phyloP scores from a whole-genome alignment of 1,140 invertebrate genomes.

The Polyergus mexicanus region DNA sequence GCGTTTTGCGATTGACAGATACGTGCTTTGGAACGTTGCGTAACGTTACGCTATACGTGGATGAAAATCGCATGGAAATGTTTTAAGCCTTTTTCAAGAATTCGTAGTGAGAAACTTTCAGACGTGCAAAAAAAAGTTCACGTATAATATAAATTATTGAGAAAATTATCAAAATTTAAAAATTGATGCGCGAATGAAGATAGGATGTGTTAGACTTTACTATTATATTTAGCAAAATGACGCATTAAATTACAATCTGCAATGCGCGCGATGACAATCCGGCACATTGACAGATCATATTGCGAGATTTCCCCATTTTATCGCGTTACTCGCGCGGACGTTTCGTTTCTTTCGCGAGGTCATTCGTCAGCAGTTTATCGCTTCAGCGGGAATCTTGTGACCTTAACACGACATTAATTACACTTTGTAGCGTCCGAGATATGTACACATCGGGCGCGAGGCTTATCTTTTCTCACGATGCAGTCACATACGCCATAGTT shows the following conservation, averaged over 20 bases:
- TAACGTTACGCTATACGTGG: not conserved
- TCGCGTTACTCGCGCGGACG: slow-evolving; percentile 27
- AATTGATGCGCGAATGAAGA: not conserved
- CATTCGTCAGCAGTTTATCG: slow-evolving; percentile 38
- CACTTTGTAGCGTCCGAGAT: slow-evolving; percentile 49
- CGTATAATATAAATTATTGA: not conserved
- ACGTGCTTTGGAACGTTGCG: not conserved
- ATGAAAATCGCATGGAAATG: not conserved
- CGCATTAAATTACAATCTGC: not conserved
- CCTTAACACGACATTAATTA: slow-evolving; percentile 57
- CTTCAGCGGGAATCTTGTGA: slow-evolving; percentile 50
- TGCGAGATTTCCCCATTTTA: slow-evolving; percentile 1
- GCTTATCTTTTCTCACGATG: slow-evolving; percentile 65
- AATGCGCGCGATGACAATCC: not conserved
- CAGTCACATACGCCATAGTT: slow-evolving; percentile 35
- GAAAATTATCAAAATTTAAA: not conserved
- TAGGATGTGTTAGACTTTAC: not conserved
- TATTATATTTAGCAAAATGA: not conserved
- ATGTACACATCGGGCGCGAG: slow-evolving; percentile 21
- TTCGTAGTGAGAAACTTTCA: not conserved
- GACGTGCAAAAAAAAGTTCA: not conserved
- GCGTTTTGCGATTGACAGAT: slow-evolving; percentile 65
- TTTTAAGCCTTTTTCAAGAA: not conserved
- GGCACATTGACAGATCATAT: not conserved
- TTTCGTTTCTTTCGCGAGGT: slow-evolving; percentile 25